Evolutionary conservation across 2,113 vertebrate species (phyloP), one percentile per base, ranked within the genome.

Genomic region (Rhabdomys dilectus): DNA sequence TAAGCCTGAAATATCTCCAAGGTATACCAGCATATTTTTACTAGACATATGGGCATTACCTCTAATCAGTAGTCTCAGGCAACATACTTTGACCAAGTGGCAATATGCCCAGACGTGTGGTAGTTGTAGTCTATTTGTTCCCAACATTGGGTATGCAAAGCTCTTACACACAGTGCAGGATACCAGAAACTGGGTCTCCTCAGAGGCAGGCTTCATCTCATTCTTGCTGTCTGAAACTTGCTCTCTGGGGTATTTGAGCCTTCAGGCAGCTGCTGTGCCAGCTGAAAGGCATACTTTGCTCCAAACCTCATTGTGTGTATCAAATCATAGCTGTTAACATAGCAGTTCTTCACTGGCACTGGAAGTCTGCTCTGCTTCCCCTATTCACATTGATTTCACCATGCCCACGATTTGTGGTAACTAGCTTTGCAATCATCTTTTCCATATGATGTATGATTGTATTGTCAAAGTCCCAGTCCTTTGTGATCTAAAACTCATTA

Each of bases 331-430:
- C 72, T 94, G 36, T 91, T 60, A 93, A 51, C 39, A 94, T 70
- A 81, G 21, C 78, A 78, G 39, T 31, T 80, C 29, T 17, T 24
- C 45, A 24, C 3, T 89, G n/a, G 72, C 17, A 73, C 24, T 95
- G 45, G n/a, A 97, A 36, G 62, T 84, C 86, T 81, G 75, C 22
- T 80, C 64, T 39, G 26, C 12, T 76, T 53, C n/a, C 22, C 85
- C 26, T 77, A 88, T 56, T 84, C 91, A 89, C 72, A 94, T 92
- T 95, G 92, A 94, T 60, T 64, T 96, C 15, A 86, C 94, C 17
- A 91, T 53, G 64, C 34, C 88, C 21, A 93, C 95, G 22, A 95
- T 77, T 89, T 96, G 64, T 82, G 58, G 78, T 56, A 93, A 78
- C 34, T 88, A 77, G 62, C n/a, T 94, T 97, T 80, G 72, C 34